Base-by-base conservation (phyloP, 2,113 vertebrate genomes). In the Anhinga rufa region DNA sequence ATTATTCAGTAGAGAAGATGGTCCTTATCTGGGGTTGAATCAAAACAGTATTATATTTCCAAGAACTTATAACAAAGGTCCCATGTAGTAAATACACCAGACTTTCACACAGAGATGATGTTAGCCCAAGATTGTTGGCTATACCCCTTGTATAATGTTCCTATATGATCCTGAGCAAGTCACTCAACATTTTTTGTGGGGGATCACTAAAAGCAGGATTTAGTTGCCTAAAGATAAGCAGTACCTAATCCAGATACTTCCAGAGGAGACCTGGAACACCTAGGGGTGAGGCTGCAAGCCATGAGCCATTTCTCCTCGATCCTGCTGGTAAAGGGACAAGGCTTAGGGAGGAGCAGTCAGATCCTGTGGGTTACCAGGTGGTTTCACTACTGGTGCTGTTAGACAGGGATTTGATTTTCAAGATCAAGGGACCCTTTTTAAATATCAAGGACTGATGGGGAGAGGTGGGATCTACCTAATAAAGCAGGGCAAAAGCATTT, bases 61-160 rank as follows among this genome's bases (percentile, higher is more conserved):
- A 82, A 85, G 24, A 71, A 16, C 1, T 15, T 74, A 60, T 42
- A n/a, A 22, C 14, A 14, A 66, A 42, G 10, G 9, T 69, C 7
- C 17, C 24, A 6, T 18, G 3, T 32, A n/a, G 26, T 38, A 55
- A 72, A 64, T 32, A 60, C 18, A 38, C 4, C 24, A 74, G 14
- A n/a, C 21, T 17, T 86, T 20, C 42, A 61, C 25, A 28, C 2
- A 42, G 6, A 12, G 0, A 15, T 32, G 5, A 51, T 8, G 1
- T 78, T 70, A 55, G 5, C 13, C 44, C 14, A 64, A 31, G 32
- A 42, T 6, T 21, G 7, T 20, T 70, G 44, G 12, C 54, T 74
- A 2, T 75, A 52, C 2, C 4, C 4, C 3, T 49, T 49, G 14
- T 48, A 29, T 19, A 60, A 17, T 16, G 25, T 57, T 80, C 14